A percentile compares a stretch with the other conserved stretches of the same genome.
Evolutionary conservation across 1,140 invertebrate species (phyloP).

Genomic region (Choristoneura fumiferana): DNA sequence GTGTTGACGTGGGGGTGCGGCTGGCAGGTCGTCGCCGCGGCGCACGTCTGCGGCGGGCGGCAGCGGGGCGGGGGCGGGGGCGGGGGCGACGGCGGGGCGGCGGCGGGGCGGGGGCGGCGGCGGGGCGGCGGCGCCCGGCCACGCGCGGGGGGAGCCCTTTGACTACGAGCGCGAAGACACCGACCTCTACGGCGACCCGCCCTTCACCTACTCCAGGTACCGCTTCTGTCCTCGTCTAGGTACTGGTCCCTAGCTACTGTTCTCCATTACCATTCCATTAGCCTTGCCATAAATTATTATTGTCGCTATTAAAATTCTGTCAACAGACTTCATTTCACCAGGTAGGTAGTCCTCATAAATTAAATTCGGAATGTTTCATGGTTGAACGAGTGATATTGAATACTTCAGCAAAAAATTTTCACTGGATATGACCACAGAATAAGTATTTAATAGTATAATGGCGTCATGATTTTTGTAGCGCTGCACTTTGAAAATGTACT

Average conservation of each 20-base stretch:
- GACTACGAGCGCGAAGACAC: slow-evolving; percentile 59
- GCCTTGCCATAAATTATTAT: too few relatives aligned
- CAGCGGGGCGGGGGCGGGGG: slow-evolving; percentile 21
- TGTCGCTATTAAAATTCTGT: too few relatives aligned
- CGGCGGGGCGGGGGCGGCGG: slow-evolving; percentile 24
- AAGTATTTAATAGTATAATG: too few relatives aligned
- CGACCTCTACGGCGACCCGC: slow-evolving; percentile 66
- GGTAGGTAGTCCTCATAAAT: too few relatives aligned
- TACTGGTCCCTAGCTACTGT: too few relatives aligned
- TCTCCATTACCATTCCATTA: background rate
- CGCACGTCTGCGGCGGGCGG: slow-evolving; percentile 35
- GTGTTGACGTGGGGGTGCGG: slow-evolving; percentile 23
- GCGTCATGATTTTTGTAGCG: too few relatives aligned
- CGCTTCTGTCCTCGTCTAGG: slow-evolving; percentile 1
- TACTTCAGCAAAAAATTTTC: too few relatives aligned
- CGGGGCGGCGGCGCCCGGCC: slow-evolving; percentile 21
- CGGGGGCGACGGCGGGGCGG: slow-evolving; percentile 25
- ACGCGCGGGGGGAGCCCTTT: slow-evolving; percentile 23
- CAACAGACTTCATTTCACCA: too few relatives aligned
- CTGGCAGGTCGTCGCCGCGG: slow-evolving; percentile 51
- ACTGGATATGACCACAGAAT: too few relatives aligned
- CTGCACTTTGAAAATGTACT: too few relatives aligned
- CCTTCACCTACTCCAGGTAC: slow-evolving; percentile 61
- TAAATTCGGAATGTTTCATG: too few relatives aligned
- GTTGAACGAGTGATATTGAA: too few relatives aligned